phyloP scores from a whole-genome alignment of 2,797 vertebrate genomes.

The Nothura maculosa region DNA sequence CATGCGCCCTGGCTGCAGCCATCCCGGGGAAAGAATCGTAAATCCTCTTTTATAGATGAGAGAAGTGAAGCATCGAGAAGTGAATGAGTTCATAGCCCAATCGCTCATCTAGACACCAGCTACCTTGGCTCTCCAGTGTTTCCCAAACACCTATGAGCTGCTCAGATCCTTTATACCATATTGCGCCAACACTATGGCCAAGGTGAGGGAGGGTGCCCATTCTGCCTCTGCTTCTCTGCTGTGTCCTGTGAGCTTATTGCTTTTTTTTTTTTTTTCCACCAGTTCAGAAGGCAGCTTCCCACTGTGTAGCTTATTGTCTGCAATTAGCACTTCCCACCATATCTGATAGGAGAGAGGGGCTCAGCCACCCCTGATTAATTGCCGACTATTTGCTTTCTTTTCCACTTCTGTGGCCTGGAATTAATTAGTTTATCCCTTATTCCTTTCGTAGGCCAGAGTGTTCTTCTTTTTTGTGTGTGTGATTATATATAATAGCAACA shows the following conservation, averaged over 20 bases:
- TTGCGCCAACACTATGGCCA: fast-evolving
- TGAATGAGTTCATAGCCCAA: background rate
- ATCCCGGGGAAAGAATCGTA: background rate
- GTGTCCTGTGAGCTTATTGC: background rate
- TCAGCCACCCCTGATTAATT: constrained; percentile 74
- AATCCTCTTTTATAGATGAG: constrained; percentile 1
- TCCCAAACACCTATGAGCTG: background rate
- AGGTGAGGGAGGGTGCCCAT: background rate
- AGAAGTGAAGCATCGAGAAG: background rate
- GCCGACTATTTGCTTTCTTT: constrained; percentile 73
- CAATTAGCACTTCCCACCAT: constrained; percentile 67
- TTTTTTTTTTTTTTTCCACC: constrained; percentile 11
- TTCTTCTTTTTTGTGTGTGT: constrained; percentile 56
- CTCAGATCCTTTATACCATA: background rate
- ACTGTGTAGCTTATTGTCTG: constrained; percentile 65
- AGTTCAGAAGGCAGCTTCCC: constrained; percentile 53
- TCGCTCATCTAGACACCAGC: background rate
- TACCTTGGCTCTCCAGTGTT: background rate
- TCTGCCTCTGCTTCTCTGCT: background rate
- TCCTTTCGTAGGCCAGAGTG: constrained; percentile 56
- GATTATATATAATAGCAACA: constrained; percentile 46
- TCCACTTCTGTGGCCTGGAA: constrained; percentile 74
- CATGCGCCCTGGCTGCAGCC: background rate
- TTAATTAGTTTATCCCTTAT: constrained; percentile 77
- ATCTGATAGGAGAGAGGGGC: constrained; percentile 69